These are phyloP conservation scores for Chelonus formosanus DNA, from an alignment of 2,888 invertebrate species.

Conservation along the genomic window DNA sequence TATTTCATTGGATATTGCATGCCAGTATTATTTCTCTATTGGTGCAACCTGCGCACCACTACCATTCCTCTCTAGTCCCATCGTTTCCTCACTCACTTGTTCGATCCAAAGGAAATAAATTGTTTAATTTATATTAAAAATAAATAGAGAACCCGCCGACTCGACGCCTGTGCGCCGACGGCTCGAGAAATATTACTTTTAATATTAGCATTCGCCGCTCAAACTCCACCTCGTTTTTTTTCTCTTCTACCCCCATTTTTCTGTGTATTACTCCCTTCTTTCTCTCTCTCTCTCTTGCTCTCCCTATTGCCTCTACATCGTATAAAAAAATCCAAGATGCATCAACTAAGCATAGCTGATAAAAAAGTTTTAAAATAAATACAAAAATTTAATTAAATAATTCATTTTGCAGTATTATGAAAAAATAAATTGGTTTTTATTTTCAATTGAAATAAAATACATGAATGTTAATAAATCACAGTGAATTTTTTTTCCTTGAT, in stretches of 20 bases:
- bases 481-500: too few species aligned
- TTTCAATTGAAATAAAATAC: too few species aligned
- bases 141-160: slow-evolving; percentile 52
- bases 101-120: slow-evolving; percentile 66
- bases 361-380: neutral
- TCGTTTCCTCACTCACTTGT: slow-evolving; percentile 39
- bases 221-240: slow-evolving; percentile 29
- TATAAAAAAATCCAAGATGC: slow-evolving; percentile 50
- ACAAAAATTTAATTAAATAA: neutral
- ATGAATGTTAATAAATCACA: too few species aligned
- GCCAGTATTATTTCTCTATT: slow-evolving; percentile 64
- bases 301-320: slow-evolving; percentile 34
- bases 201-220: slow-evolving; percentile 61
- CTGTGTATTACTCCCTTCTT: slow-evolving; percentile 19
- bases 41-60: slow-evolving; percentile 46
- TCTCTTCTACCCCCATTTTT: slow-evolving; percentile 23
- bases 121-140: slow-evolving; percentile 68
- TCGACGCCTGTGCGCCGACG: slow-evolving; percentile 57
- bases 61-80: slow-evolving; percentile 42
- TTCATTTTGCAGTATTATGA: too few species aligned
- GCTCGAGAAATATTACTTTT: slow-evolving; percentile 65
- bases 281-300: slow-evolving; percentile 20
- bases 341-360: neutral
- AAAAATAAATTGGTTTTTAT: too few species aligned
- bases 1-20: slow-evolving; percentile 65